Conservation (phyloP, 2,797 vertebrate species). For the Poeciliopsis paucimaculata region DNA sequence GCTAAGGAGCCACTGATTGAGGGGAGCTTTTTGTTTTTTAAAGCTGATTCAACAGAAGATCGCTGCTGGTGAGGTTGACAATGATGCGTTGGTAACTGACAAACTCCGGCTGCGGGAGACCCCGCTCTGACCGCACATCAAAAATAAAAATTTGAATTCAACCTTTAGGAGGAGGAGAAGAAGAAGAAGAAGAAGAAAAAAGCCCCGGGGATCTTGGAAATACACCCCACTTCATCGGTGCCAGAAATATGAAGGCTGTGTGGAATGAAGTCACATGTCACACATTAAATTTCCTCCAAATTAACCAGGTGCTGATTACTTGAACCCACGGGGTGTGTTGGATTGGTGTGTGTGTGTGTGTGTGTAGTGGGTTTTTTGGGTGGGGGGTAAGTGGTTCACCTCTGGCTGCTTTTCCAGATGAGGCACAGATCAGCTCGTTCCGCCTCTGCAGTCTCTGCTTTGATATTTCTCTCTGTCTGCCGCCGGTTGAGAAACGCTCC, state of each 20-base stretch:
- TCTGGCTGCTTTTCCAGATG: slow-evolving; percentile 16
- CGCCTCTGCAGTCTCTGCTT: slow-evolving; percentile 37
- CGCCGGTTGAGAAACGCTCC: slow-evolving; percentile 14
- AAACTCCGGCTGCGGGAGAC: slow-evolving; percentile 10
- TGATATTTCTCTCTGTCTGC: slow-evolving; percentile 4
- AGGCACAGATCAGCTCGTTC: slow-evolving; percentile 24
- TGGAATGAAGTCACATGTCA: slow-evolving; percentile 27
- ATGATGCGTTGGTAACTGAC: slow-evolving; percentile 16
- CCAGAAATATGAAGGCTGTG: slow-evolving; percentile 17
- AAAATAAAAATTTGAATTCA: slow-evolving; percentile 21
- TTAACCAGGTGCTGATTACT: slow-evolving; percentile 21
- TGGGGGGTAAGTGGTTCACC: slow-evolving; percentile 5
- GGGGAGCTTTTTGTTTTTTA: slow-evolving; percentile 25
- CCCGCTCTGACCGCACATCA: slow-evolving; percentile 37
- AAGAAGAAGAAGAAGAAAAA: slow-evolving; percentile 17
- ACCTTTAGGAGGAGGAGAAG: slow-evolving; percentile 8
- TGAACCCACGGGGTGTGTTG: slow-evolving; percentile 8
- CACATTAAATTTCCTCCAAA: slow-evolving; percentile 23
- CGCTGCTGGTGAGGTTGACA: slow-evolving; percentile 12
- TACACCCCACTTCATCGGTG: slow-evolving; percentile 18
- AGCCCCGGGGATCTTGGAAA: slow-evolving; percentile 15
- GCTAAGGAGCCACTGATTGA: slow-evolving; percentile 44
- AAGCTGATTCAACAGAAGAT: slow-evolving; percentile 15
- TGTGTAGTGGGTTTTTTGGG: too few species aligned
- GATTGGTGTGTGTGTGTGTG: too few species aligned